Evolutionary conservation across 2,888 invertebrate genomes (phyloP).

Genomic region (Dione vanillae): DNA sequence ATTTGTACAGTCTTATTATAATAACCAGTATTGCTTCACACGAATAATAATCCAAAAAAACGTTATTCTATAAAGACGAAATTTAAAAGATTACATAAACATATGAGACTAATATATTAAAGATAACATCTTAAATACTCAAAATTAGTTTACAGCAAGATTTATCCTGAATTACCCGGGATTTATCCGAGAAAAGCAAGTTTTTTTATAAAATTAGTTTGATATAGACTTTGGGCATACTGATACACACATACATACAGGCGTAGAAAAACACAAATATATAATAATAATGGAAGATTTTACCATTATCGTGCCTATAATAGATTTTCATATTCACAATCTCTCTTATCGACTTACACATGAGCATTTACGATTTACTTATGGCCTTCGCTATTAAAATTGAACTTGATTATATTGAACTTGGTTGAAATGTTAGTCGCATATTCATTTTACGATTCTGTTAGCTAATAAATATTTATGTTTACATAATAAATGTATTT

Average conservation of each 20-base stretch:
- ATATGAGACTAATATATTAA: no score
- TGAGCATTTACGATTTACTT: conserved; percentile 21
- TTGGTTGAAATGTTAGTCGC: conserved; percentile 3
- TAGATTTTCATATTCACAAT: conserved; percentile 19
- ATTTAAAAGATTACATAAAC: no score
- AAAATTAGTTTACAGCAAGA: no score
- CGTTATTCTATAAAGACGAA: no score
- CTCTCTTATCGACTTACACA: conserved; percentile 30
- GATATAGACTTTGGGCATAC: no score
- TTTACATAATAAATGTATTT: background rate
- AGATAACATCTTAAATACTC: no score
- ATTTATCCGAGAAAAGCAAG: no score
- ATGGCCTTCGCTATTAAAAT: conserved; percentile 36
- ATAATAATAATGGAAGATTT: background rate
- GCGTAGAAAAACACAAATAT: background rate
- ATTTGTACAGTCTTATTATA: no score
- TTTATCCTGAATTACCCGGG: no score
- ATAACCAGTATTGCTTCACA: no score
- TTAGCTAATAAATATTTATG: conserved; percentile 3
- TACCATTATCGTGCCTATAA: background rate
- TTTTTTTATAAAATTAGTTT: no score
- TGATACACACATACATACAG: background rate
- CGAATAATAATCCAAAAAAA: no score
- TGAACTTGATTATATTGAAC: background rate
- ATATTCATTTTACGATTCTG: background rate